Base-by-base conservation (phyloP, 2,888 invertebrate genomes). In the Drosophila pseudotakahashii region DNA sequence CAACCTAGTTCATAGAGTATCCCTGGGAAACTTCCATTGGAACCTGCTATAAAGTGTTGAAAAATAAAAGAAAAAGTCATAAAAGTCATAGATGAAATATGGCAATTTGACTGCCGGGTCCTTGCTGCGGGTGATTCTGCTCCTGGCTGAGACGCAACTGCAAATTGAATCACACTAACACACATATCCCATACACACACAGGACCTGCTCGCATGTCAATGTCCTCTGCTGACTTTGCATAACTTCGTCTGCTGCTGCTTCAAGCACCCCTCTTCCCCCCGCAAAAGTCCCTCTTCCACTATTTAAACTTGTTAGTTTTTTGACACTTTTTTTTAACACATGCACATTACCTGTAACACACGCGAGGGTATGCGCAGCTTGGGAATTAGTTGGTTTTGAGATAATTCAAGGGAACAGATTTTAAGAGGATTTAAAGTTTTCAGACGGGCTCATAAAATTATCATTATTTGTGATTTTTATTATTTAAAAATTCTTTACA, bases 151-250 rank as follows among this genome's bases (percentile, higher is more conserved):
- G 77, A 73, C 79, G 76, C 45, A 82, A 81, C 78, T 79, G 77
- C 75, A 88, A 88, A 87, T 87, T 86, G 88, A 87, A 82, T 87
- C 82, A 70, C 63, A 51, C 72, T 39, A 51, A 3, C 19, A 19
- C 19, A 19, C 19, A 50, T n/a, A n/a, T n/a, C n/a, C n/a, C n/a
- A n/a, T n/a, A 54, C 85, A 51, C 72, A 50, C 54, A 54, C 50
- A 57, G 51, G 67, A 73, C 75, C 61, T 63, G 54, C 72, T 66
- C 53, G 32, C 81, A 86, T 84, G 84, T 84, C 81, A 83, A 84
- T 84, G 86, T 86, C 84, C 86, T 81, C 74, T 76, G 83, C 83
- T 86, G 86, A 83, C 78, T 83, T 85, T 85, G 82, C 82, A 82
- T 83, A 82, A 82, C 85, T 83, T 82, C 71, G 80, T 70, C 78